These are phyloP conservation scores for Leptestheria dahalacensis DNA, from an alignment of 1,140 invertebrate species.

Conservation along the genomic window DNA sequence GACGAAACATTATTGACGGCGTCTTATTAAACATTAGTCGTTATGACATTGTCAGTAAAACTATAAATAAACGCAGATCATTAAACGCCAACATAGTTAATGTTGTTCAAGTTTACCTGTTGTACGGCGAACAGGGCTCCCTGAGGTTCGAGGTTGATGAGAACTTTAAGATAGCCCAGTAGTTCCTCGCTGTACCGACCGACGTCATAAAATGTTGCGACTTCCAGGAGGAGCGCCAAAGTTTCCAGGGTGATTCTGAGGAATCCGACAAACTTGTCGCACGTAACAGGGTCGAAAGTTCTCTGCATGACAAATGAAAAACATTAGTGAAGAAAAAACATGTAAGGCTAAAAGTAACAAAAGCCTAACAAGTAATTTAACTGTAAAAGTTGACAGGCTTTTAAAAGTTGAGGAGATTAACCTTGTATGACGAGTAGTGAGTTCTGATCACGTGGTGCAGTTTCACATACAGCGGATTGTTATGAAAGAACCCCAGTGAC, in stretches of 20 bases:
- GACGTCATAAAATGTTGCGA: constrained; percentile 53
- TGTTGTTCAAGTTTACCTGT: constrained; percentile 44
- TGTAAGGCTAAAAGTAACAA: constrained; percentile 7
- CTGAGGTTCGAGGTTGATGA: constrained; percentile 49
- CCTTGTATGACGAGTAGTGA: constrained; percentile 64
- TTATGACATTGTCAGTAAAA: no score
- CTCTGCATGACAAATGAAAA: constrained; percentile 33
- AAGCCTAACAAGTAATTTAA: no score
- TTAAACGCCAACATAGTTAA: constrained; percentile 42
- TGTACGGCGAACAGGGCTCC: constrained; percentile 30
- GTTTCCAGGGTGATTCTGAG: constrained; percentile 46
- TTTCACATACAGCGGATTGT: constrained; percentile 56
- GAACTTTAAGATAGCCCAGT: constrained; percentile 53
- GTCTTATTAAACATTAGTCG: no score
- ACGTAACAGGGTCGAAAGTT: constrained; percentile 49
- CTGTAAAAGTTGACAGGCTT: no score
- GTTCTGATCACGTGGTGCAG: constrained; percentile 55
- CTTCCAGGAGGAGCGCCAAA: constrained; percentile 58
- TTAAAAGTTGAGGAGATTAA: constrained; percentile 25
- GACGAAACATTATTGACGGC: no score
- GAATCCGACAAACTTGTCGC: constrained; percentile 56
- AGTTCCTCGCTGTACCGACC: constrained; percentile 63
- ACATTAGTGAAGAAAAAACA: constrained; percentile 1
- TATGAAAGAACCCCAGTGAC: constrained; percentile 44
- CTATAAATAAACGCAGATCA: no score